phyloP scores from a whole-genome alignment of 2,888 invertebrate species.

The Camponotus fellah region DNA sequence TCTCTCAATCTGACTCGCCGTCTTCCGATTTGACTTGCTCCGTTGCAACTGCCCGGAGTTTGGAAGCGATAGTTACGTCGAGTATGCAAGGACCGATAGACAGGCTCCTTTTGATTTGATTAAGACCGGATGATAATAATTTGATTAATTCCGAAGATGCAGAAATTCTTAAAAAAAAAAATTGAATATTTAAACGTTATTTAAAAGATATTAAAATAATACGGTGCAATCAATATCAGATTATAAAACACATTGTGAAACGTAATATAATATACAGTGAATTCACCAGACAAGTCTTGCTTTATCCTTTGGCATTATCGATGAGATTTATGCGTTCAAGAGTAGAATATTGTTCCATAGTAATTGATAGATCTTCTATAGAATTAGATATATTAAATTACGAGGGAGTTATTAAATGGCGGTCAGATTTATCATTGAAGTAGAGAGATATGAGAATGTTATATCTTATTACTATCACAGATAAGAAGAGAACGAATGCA shows the following conservation, averaged over 20 bases:
- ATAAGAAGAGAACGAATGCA: constrained; percentile 37
- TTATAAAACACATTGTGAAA: constrained; percentile 10
- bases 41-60: constrained; percentile 44
- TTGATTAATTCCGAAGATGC: constrained; percentile 31
- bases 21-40: constrained; percentile 27
- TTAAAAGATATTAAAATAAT: constrained; percentile 1
- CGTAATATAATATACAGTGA: constrained; percentile 28
- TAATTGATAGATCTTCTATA: constrained; percentile 46
- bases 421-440: constrained; percentile 43
- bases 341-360: constrained; percentile 38
- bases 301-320: constrained; percentile 47
- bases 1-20: constrained; percentile 2
- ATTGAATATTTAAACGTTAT: background rate
- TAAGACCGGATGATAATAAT: constrained; percentile 36
- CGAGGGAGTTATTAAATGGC: constrained; percentile 48
- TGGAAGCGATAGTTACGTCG: constrained; percentile 46
- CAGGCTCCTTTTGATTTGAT: constrained; percentile 40
- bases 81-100: constrained; percentile 49
- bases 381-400: constrained; percentile 55
- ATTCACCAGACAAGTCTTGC: constrained; percentile 38
- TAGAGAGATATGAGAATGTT: constrained; percentile 40
- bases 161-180: constrained; percentile 29
- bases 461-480: constrained; percentile 37
- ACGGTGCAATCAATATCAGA: constrained; percentile 1
- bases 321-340: constrained; percentile 40